phyloP scores from a whole-genome alignment of 1,140 invertebrate genomes.

The Spodoptera frugiperda region DNA sequence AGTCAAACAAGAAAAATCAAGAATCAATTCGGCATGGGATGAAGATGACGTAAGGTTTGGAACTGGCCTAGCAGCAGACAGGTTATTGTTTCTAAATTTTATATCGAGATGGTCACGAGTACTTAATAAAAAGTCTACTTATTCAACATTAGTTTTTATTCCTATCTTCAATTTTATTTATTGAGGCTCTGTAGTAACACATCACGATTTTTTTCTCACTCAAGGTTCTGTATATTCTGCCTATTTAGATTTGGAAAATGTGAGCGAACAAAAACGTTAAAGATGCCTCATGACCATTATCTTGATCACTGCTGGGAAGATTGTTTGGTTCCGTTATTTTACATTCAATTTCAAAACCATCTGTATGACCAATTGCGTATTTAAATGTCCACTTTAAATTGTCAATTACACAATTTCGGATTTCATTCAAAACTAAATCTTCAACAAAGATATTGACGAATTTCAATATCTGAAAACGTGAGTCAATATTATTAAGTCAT shows the following conservation, averaged over 20 bases:
- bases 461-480: neutral
- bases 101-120: constrained; percentile 13
- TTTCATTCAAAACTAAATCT: neutral
- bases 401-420: neutral
- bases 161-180: neutral
- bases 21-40: constrained; percentile 70
- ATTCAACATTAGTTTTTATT: constrained; percentile 34
- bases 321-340: constrained; percentile 26
- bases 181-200: neutral
- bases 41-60: constrained; percentile 63
- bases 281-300: constrained; percentile 16
- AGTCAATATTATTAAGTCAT: constrained; percentile 16
- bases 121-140: constrained; percentile 34
- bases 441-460: neutral
- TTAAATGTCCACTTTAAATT: too few relatives aligned
- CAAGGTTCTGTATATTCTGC: constrained; percentile 3
- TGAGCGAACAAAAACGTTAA: neutral
- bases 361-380: neutral
- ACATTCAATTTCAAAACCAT: constrained; percentile 4
- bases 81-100: constrained; percentile 49
- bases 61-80: constrained; percentile 41
- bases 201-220: neutral
- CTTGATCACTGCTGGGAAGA: neutral
- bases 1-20: constrained; percentile 60
- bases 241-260: neutral